A percentile compares a stretch with the other conserved stretches of the same genome.
These are phyloP conservation scores for Alosa sapidissima DNA, from an alignment of 2,797 vertebrate species.

Conservation along the genomic window DNA sequence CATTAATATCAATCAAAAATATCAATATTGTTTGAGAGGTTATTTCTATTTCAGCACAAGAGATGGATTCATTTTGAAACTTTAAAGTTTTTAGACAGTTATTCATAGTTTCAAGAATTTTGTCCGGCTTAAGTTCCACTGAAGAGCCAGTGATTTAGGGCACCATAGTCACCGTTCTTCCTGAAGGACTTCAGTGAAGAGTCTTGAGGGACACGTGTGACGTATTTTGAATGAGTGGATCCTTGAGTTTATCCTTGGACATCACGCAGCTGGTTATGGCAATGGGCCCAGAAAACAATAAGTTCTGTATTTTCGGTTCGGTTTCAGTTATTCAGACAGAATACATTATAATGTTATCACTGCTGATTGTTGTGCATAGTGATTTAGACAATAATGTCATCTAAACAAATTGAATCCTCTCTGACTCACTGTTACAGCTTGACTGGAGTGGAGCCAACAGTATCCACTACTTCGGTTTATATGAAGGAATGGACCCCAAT, in stretches of 20 bases:
- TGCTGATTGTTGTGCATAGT: no score
- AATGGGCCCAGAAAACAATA: neutral
- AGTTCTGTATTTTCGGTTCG: neutral
- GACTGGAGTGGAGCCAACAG: constrained; percentile 64
- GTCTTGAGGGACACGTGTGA: neutral
- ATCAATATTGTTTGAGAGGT: no score
- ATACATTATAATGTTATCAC: no score
- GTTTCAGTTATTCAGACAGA: neutral
- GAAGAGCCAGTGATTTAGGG: neutral
- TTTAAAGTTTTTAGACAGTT: neutral
- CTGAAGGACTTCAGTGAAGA: neutral
- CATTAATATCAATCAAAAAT: no score
- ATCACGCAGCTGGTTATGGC: neutral
- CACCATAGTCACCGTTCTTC: neutral
- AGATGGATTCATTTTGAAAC: neutral
- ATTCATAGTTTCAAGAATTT: neutral
- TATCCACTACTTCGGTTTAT: constrained; percentile 75
- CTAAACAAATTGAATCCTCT: neutral
- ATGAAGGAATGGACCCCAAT: constrained; percentile 68
- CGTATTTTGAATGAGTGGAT: neutral
- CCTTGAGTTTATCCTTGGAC: neutral
- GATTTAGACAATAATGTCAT: no score
- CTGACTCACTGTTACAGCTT: constrained; percentile 59
- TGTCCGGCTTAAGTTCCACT: neutral
- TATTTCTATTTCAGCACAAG: no score